Conservation (phyloP, 2,888 invertebrate genomes). For the Cephus spinipes region DNA sequence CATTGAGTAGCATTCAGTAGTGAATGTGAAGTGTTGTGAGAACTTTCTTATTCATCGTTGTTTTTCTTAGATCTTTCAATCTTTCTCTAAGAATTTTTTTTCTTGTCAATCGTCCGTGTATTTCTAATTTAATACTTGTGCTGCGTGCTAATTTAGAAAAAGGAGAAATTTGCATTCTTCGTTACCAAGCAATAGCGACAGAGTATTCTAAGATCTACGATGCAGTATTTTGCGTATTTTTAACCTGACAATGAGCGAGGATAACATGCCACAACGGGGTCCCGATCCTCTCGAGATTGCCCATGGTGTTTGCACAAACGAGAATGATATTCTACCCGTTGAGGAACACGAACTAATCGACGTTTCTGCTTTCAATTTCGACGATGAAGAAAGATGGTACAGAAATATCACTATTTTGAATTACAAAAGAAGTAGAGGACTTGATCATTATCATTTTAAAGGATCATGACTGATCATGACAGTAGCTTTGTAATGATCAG, state of each 20-base stretch:
- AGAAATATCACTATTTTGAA: not conserved
- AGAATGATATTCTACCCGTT: slow-evolving; percentile 26
- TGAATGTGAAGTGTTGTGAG: not conserved
- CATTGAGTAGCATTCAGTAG: not conserved
- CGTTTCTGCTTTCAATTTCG: slow-evolving; percentile 40
- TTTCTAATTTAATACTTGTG: not conserved
- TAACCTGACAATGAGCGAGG: slow-evolving; percentile 8
- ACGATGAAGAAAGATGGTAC: slow-evolving; percentile 47
- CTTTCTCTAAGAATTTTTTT: not conserved
- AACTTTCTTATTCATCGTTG: not conserved
- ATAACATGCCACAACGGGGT: slow-evolving; percentile 40
- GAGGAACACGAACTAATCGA: slow-evolving; percentile 46
- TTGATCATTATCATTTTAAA: not conserved
- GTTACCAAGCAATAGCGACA: not conserved
- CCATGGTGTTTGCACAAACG: not conserved
- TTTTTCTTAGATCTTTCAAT: not conserved
- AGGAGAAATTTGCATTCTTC: not conserved
- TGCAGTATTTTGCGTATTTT: slow-evolving; percentile 2
- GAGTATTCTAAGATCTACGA: not conserved
- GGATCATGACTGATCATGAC: not conserved
- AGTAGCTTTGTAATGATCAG: not conserved
- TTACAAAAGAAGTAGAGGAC: slow-evolving; percentile 1
- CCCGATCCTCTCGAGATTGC: slow-evolving; percentile 21
- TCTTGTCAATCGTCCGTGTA: not conserved
- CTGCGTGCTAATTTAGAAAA: not conserved